Conservation (phyloP, 2,113 vertebrate genomes). For the Notiomystis cincta region DNA sequence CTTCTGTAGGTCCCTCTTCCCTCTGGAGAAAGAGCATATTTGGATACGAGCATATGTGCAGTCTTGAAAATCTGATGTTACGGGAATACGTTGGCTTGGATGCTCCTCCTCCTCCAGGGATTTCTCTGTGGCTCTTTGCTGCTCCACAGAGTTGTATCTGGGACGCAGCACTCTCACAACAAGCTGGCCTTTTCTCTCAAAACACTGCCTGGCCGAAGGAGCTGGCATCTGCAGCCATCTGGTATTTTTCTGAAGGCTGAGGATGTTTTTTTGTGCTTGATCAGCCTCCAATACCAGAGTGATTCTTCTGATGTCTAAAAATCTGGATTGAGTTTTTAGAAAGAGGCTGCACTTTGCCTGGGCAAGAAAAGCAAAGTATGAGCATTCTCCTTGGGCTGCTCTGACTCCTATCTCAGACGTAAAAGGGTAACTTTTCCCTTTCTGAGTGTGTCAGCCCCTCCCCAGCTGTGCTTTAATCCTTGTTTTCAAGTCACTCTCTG, state of each 20-base stretch:
- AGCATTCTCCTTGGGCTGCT: neutral
- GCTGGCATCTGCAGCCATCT: conserved; percentile 53
- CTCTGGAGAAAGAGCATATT: neutral
- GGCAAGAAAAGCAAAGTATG: neutral
- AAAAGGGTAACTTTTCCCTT: neutral
- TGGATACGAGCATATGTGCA: neutral
- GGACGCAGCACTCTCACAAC: neutral
- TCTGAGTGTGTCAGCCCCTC: neutral
- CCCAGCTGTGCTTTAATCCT: neutral
- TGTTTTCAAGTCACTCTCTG: neutral
- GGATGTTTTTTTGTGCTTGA: conserved; percentile 30
- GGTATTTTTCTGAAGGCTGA: conserved; percentile 18
- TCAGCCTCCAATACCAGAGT: neutral
- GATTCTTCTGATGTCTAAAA: conserved; percentile 22
- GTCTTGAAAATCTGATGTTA: neutral
- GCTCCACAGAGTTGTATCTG: neutral
- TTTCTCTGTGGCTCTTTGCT: neutral
- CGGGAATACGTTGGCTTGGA: neutral
- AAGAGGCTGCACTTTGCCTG: neutral
- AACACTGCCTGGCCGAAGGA: neutral
- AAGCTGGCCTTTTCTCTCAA: conserved; percentile 1
- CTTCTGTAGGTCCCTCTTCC: neutral
- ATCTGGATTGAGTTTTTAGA: conserved; percentile 14
- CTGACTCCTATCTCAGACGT: neutral
- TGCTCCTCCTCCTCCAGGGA: neutral